These are phyloP conservation scores for Luehdorfia chinensis DNA, from an alignment of 1,140 invertebrate genomes.

Conservation along the genomic window DNA sequence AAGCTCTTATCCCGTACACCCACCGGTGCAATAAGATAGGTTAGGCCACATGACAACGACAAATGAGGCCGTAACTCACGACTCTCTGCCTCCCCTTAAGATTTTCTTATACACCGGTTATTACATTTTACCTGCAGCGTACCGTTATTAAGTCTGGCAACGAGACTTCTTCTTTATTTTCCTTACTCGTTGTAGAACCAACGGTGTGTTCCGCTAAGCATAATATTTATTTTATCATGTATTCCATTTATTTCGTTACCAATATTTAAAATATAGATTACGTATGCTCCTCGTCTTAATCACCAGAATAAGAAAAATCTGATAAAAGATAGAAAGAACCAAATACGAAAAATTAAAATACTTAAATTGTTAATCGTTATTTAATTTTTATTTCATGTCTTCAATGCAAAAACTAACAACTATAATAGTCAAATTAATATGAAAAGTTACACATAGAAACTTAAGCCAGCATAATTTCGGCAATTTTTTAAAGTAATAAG, in stretches of 20 bases:
- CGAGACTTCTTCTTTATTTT: slow-evolving; percentile 15
- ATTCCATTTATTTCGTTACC: slow-evolving; percentile 10
- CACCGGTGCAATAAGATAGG: slow-evolving; percentile 40
- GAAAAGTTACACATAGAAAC: no score
- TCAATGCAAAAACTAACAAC: no score
- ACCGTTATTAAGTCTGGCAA: slow-evolving; percentile 15
- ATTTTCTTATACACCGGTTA: slow-evolving; percentile 55
- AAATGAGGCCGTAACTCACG: slow-evolving; percentile 61
- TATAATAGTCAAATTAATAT: no score
- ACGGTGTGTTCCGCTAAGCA: slow-evolving; percentile 1
- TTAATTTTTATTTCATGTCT: no score
- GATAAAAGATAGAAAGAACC: no score
- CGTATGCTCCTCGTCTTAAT: no score
- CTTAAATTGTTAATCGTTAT: no score
- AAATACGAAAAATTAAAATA: no score
- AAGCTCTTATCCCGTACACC: not conserved
- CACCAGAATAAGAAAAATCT: no score
- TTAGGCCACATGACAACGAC: slow-evolving; percentile 52
- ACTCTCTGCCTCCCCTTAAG: slow-evolving; percentile 29
- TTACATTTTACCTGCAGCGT: slow-evolving; percentile 27
- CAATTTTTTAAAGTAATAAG: no score
- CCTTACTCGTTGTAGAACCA: slow-evolving; percentile 7
- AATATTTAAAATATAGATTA: slow-evolving; percentile 6
- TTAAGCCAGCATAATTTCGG: no score
- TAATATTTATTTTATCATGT: slow-evolving; percentile 13